Evolutionary conservation across 2,113 vertebrate genomes (phyloP), one percentile per base, ranked within the genome.

Genomic region (Pholis gunnellus): DNA sequence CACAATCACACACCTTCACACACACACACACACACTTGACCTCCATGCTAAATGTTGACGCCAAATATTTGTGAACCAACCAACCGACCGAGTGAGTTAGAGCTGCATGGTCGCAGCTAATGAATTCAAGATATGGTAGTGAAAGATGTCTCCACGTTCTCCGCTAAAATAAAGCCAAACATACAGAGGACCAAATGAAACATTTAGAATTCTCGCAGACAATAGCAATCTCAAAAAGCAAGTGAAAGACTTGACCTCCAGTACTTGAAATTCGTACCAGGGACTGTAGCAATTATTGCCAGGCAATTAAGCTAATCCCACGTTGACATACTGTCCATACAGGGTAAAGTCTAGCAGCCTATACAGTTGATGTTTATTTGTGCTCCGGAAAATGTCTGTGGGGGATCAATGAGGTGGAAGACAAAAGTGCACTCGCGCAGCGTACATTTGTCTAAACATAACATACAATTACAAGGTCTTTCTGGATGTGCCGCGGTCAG

Each of bases 361-460:
- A 77, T 79, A 34, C 79, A 87, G 34, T 72, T 52, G 71, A 56
- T 76, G 65, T 38, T 75, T 78, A 78, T 80, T 50, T 85, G 68
- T 73, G 75, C 36, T 84, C 34, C 52, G 46, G 13, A 20, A 20
- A 83, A 80, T 60, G 73, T 83, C 85, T 76, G 68, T 22, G 11
- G 44, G 31, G 82, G 86, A 87, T 88, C 85, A 82, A 71, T 86
- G 89, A 88, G 85, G 86, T 87, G 90, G 90, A 95, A 94, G 84
- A 90, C 61, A 44, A 38, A 79, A 68, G 76, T 27, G 36, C 78
- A 70, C 57, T 67, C 72, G 52, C 34, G 61, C 46, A 78, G 17
- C 18, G 59, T 60, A 86, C n/a, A 46, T 40, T 56, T 46, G 34
- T 52, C 42, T 34, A 82, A 85, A 79, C 71, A 86, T 73, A 86